Evolutionary conservation across 2,113 vertebrate species (phyloP), one percentile per base, ranked within the genome.

Genomic region (Ammospiza nelsoni): DNA sequence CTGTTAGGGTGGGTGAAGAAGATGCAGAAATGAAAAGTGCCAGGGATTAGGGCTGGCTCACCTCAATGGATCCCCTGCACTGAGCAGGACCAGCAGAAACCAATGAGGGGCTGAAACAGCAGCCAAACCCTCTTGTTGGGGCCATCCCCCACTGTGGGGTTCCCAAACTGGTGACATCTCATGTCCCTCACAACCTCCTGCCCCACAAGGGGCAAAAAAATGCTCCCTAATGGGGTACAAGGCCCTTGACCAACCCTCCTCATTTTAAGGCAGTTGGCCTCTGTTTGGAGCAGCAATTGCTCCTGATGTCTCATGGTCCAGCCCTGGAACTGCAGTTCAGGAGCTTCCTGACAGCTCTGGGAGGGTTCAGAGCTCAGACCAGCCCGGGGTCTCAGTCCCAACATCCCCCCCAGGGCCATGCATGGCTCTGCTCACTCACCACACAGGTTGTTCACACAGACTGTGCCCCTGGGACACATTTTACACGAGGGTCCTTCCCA

Each of bases 391-490:
- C 10, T 9, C 41, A 19, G 63, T 29, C 29, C 35, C 25, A 35
- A 5, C 7, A 39, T 19, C 55, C 21, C 31, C 5, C 7, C 57
- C 61, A 24, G 54, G 74, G 31, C 35, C 59, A 22, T 0, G 1
- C 39, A 39, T 39, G 39, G 39, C 44, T 52, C 59, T 0, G 14
- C 73, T 35, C 41, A 95, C 97, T 97, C 87, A 98, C 97, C 97
- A 33, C 98, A 98, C 72, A 98, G 83, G 44, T 78, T 82, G 49
- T 94, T 23, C 84, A 77, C 39, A 39, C 98, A 98, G 65, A 27
- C 46, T 46, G 95, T 97, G 62, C 21, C 96, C 1, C 33, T 24
- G 0, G 97, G 97, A 44, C 98, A 98, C 2, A 58, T 87, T 1
- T 95, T 92, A 68, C 98, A 98, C 0, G 97, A 91, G 12, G 78